Evolutionary conservation across 1,140 invertebrate genomes (phyloP), one percentile per base, ranked within the genome.

Genomic region (Trypoxylus dichotomus): DNA sequence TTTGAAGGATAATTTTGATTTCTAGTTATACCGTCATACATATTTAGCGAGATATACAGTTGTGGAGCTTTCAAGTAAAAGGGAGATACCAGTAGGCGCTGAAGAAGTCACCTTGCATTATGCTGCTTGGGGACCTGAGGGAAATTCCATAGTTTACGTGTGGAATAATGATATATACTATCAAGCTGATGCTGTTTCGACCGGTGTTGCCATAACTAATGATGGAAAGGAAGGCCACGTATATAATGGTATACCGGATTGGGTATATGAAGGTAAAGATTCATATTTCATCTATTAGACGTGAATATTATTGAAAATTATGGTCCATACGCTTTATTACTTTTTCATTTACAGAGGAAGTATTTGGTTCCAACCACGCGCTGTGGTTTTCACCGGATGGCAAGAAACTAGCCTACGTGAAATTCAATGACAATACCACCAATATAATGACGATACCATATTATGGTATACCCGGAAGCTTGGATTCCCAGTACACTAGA

Each of bases 351-450:
- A 77, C 88, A 96, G 97, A 98, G 92, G 96, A 98, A 86, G 93
- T 98, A 6, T 91, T 98, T 83, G 91, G 91, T 80, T 92, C 92
- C 0, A 94, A 95, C 77, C 91, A 92, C 81, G 96, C 96, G 0
- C 85, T 96, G 8, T 98, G 96, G 96, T 96, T 97, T 87, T 96
- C 96, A 27, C 91, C 93, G 0, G 89, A 92, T 81, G 95, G 95
- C 5, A 91, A 86, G n/a, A 92, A 91, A 82, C 81, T 98, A 74
- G 93, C 93, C 0, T 97, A 94, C 84, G 94, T 93, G 1, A 91
- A 91, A 72, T 97, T 96, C 86, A 92, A 98, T 85, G 97, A 98
- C 85, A 91, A 89, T 0, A 79, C 87, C 10, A 91, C 92, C 0
- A 90, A 90, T 37, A 86, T 90, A 32, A 94, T 94, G 85, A 88